Evolutionary conservation across 2,888 invertebrate species (phyloP).

Genomic region (Crioceris asparagi): DNA sequence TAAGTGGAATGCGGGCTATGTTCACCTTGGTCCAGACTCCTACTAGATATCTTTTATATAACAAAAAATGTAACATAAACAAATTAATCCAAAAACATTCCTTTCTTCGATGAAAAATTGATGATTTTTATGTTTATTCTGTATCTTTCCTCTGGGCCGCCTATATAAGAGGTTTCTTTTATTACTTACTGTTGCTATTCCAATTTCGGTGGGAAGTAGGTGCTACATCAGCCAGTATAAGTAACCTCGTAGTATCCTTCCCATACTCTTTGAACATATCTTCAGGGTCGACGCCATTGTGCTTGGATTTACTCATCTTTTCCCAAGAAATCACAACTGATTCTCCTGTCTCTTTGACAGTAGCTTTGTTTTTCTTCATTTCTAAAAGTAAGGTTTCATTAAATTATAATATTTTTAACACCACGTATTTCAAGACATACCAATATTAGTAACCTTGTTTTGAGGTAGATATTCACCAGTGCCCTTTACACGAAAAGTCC

Average conservation of each 20-base stretch:
- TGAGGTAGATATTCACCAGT: conserved; percentile 70
- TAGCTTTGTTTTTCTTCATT: conserved; percentile 48
- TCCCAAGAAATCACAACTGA: conserved; percentile 74
- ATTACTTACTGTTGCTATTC: conserved; percentile 76
- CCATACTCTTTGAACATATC: conserved; percentile 72
- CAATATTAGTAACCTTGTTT: conserved; percentile 46
- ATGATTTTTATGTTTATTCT: too few relatives aligned
- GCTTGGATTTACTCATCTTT: conserved; percentile 99
- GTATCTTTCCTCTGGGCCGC: too few relatives aligned
- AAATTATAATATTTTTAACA: too few relatives aligned
- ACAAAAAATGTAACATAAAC: too few relatives aligned
- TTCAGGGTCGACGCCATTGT: conserved; percentile 91
- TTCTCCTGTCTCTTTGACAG: conserved; percentile 52
- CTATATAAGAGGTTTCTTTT: too few relatives aligned
- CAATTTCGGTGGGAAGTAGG: conserved; percentile 85
- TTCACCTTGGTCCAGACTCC: too few relatives aligned
- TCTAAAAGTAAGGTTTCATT: conserved; percentile 36
- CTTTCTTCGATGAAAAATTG: too few relatives aligned
- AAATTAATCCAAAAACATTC: too few relatives aligned
- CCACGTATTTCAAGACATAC: conserved; percentile 18
- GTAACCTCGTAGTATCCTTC: conserved; percentile 79
- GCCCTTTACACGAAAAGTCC: conserved; percentile 61
- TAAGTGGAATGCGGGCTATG: too few relatives aligned
- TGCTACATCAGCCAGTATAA: conserved; percentile 81
- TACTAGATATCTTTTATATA: too few relatives aligned